phyloP scores from a whole-genome alignment of 2,888 invertebrate genomes.

The Oscheius myriophilus region DNA sequence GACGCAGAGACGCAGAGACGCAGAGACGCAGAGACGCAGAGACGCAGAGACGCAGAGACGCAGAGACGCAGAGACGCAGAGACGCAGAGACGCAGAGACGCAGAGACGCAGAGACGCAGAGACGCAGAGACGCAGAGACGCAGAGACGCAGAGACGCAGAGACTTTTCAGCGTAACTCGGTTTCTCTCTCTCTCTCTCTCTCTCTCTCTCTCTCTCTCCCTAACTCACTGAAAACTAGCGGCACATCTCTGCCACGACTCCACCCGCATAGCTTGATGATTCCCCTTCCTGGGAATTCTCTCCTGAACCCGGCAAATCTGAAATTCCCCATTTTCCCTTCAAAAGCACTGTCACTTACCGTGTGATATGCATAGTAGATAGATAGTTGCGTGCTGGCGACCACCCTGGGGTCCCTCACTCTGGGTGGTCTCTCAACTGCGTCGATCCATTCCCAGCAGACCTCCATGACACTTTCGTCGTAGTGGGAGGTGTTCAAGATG shows the following conservation, averaged over 20 bases:
- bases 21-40: too few relatives aligned
- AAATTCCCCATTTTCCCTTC: conserved; percentile 1
- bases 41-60: too few relatives aligned
- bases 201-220: neutral
- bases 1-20: too few relatives aligned
- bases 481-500: conserved; percentile 57
- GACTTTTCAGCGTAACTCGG: too few relatives aligned
- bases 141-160: too few relatives aligned
- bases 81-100: too few relatives aligned
- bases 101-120: too few relatives aligned
- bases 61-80: too few relatives aligned
- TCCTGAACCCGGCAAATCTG: conserved; percentile 59
- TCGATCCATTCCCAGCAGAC: conserved; percentile 65
- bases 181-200: too few relatives aligned
- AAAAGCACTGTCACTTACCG: conserved; percentile 25
- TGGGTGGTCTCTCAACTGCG: conserved; percentile 50
- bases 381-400: conserved; percentile 50
- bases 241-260: conserved; percentile 51
- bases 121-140: too few relatives aligned
- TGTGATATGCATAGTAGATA: conserved; percentile 60
- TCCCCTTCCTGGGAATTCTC: conserved; percentile 49
- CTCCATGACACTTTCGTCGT: conserved; percentile 57
- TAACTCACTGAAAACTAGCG: conserved; percentile 50
- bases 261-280: conserved; percentile 38
- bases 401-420: conserved; percentile 46